Base-by-base conservation (phyloP, 1,140 invertebrate species). In the Magallana angulata region DNA sequence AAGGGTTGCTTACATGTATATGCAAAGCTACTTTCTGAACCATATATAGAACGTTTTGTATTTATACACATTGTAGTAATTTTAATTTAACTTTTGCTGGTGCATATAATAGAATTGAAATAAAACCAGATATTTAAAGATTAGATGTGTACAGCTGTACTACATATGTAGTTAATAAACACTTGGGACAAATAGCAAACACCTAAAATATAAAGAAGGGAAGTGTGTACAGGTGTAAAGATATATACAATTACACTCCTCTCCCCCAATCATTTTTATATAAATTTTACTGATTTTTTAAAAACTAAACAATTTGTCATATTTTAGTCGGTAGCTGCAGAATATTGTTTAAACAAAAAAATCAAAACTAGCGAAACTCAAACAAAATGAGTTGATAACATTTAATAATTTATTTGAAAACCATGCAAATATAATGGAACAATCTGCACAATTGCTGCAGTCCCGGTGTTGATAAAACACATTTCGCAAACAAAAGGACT, bases 381-480 rank as follows among this genome's bases (percentile, higher is more conserved):
- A 76, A 36, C 68, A 76, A 76, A 9, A 18, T 36, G 68, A 76
- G 36, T 36, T 30, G 68, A 76, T 76, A 36, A 76, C 68, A 76
- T 30, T 30, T 30, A 36, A 36, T 76, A 18, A 12, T 76, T 76
- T 48, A 48, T 76, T 76, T 76, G 11, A 76, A 76, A 12, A 48
- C 24, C 36, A 2, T 36, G 24, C 24, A 76, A 76, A 76, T 30
- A 36, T 76, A 76, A 76, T 12, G 24, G 68, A 76, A 76, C 24
- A 36, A 76, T 76, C 36, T 48, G 18, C 68, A 62, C 60, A 6
- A 62, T 62, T 62, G 14, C 5, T 62, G 60, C 60, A 76, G 18
- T 76, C 30, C 36, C 30, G 2, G 3, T 30, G 8, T 76, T 76
- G 68, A 76, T 76, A 76, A 76, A 76, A 76, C 12, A 76, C 18